Conservation (phyloP, 2,797 vertebrate species). For the Monodelphis domestica region DNA sequence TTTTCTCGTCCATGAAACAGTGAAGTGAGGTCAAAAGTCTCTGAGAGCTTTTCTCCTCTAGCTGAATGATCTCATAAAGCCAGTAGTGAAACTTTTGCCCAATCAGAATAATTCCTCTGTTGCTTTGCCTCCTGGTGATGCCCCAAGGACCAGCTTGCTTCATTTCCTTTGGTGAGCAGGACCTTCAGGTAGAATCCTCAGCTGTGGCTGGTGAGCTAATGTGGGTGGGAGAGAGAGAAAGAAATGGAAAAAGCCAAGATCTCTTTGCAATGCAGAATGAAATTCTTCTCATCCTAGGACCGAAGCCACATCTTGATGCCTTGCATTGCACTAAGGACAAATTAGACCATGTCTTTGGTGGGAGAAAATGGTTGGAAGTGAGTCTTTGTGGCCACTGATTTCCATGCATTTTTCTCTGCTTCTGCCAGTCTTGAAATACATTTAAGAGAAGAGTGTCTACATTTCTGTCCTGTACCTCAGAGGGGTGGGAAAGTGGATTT, state of each 20-base stretch:
- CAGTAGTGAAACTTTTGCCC: not conserved
- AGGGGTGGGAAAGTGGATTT: not conserved
- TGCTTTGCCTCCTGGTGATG: not conserved
- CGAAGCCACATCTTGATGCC: not conserved
- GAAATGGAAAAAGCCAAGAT: not conserved
- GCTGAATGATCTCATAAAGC: not conserved
- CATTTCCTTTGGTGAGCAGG: not conserved
- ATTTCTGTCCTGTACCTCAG: constrained; percentile 2
- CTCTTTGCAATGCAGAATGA: not conserved
- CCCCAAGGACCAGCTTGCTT: constrained; percentile 6
- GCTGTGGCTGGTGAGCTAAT: not conserved
- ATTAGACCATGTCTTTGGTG: constrained; percentile 5
- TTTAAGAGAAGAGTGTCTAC: not conserved
- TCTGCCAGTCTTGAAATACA: not conserved
- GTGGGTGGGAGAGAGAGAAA: not conserved
- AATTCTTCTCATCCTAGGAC: not conserved
- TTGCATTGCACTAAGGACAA: constrained; percentile 5
- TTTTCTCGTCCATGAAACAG: not conserved
- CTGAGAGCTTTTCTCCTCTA: not conserved
- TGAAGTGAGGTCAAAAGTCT: not conserved
- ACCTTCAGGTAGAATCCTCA: not conserved
- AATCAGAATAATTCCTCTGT: not conserved
- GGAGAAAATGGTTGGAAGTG: constrained; percentile 5
- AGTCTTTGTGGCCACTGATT: constrained; percentile 14
- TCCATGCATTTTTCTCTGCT: not conserved